Base-by-base conservation (phyloP, 2,888 invertebrate genomes). In the Pseudococcus longispinus region DNA sequence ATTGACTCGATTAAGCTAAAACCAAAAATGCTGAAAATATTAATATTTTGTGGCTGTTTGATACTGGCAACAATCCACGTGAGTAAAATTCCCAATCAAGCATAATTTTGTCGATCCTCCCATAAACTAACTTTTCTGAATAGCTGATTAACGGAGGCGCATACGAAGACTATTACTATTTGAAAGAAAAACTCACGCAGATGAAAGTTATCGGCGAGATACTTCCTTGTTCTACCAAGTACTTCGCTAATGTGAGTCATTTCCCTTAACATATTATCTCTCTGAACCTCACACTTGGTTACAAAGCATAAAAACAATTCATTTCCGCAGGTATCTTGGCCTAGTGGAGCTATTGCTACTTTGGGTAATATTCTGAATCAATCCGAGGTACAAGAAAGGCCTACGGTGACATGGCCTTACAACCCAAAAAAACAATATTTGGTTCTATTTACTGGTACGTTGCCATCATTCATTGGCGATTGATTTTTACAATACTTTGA, bases 371-470 rank as follows among this genome's bases (percentile, higher is more conserved):
- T 93, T 87, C 90, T 96, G 88, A 96, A 95, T 0, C 95, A 95
- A 0, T 95, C 94, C 0, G 93, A 93, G 89, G 96, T 95, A 6
- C 95, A 96, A 90, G 93, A 95, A 90, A 90, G 92, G 46, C 97
- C 97, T 0, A 91, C 91, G 0, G 92, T 97, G 2, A 90, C 91
- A 0, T 97, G 95, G 95, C 92, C 93, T 0, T 93, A 93, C 0
- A 92, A 92, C 1, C 88, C 91, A 0, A 90, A 90, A 84, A 89
- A 92, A 42, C 93, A 93, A 87, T 97, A 97, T 90, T 95, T 96
- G 0, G 91, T 97, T 3, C 94, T 94, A 89, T 95, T 96, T 95
- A 96, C 96, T 85, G 96, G 96, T 94, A 88, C 87, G 80, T 6
- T 37, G 11, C 4, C 5, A 8, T 46, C 44, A 9, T 37, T 37